These are phyloP conservation scores for Thalassaphorura encarpata DNA, from an alignment of 1,140 invertebrate genomes.

Conservation along the genomic window DNA sequence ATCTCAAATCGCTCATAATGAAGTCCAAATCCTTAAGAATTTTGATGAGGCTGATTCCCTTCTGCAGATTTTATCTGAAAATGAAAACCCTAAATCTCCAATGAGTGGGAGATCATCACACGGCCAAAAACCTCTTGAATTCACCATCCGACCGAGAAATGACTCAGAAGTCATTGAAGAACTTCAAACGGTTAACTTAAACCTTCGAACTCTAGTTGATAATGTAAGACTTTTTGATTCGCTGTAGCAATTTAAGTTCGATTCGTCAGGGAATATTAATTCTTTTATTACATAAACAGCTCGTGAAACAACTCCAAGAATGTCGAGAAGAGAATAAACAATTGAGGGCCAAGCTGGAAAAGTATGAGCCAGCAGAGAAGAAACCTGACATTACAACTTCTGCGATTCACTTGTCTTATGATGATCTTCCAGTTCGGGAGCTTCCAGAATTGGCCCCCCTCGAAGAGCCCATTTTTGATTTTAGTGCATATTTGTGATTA, in stretches of 20 bases:
- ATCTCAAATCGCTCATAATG: not conserved
- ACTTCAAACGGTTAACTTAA: slow-evolving; percentile 20
- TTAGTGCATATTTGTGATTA: slow-evolving; percentile 4
- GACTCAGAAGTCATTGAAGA: slow-evolving; percentile 27
- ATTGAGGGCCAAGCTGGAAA: slow-evolving; percentile 9
- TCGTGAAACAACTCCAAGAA: slow-evolving; percentile 13
- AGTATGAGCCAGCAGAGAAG: slow-evolving; percentile 5
- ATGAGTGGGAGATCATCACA: not conserved
- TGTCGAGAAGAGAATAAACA: slow-evolving; percentile 15
- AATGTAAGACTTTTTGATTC: slow-evolving; percentile 13
- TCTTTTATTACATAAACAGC: slow-evolving; percentile 3
- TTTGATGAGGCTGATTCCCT: slow-evolving; percentile 26
- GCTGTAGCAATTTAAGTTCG: not conserved
- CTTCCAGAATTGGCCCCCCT: slow-evolving; percentile 21
- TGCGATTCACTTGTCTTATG: not conserved
- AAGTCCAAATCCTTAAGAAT: slow-evolving; percentile 6
- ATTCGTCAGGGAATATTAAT: not conserved
- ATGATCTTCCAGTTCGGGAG: not conserved
- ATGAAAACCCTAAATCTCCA: slow-evolving; percentile 3
- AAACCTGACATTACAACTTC: not conserved
- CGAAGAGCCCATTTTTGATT: slow-evolving; percentile 19
- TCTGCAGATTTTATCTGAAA: slow-evolving; percentile 16
- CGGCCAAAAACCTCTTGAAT: not conserved
- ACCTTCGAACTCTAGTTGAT: slow-evolving; percentile 20
- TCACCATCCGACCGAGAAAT: slow-evolving; percentile 19